Base-by-base conservation (phyloP, 2,888 invertebrate species). In the Folsomia manolachei region DNA sequence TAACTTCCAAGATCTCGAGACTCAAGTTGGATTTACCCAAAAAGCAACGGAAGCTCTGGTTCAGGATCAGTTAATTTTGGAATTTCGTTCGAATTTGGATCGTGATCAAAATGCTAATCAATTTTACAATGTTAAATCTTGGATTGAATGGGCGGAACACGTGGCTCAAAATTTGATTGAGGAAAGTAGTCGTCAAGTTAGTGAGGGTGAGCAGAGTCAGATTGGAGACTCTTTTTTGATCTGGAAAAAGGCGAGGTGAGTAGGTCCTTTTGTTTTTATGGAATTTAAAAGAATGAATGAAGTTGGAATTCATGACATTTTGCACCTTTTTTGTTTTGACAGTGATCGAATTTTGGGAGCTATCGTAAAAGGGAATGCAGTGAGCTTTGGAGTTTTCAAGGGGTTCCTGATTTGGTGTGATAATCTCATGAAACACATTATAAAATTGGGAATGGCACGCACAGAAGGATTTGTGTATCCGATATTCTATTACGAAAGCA, bases 311-410 rank as follows among this genome's bases (percentile, higher is more conserved):
- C 51, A 11, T 51, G 9, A 51, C 9, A 11, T 51, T 9, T 51
- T 51, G 51, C 51, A 9, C 18, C 9, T 11, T 51, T 51, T 62
- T 62, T 11, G 11, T 7, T n/a, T 25, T 18, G 24, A 56, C 19
- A 67, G 67, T 26, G 67, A 67, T 52, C 51, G n/a, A 11, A 67
- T 67, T 2, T n/a, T 67, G 56, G 67, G 67, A 24, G 67, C 67
- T 1, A 26, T 67, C 14, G 60, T 27, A 21, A 67, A 56, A 56
- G 56, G 27, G 2, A 60, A 26, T 26, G 24, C 67, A 1, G 60
- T 39, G 19, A 56, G 53, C 25, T 24, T 67, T 52, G 56, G 56
- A 18, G 26, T 56, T n/a, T 67, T 67, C 26, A 67, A 67, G 26
- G 18, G 14, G 4, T 52, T 67, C 18, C 9, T 67, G 24, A 18